These are phyloP conservation scores for Halesus radiatus DNA, from an alignment of 1,140 invertebrate genomes.

Conservation along the genomic window DNA sequence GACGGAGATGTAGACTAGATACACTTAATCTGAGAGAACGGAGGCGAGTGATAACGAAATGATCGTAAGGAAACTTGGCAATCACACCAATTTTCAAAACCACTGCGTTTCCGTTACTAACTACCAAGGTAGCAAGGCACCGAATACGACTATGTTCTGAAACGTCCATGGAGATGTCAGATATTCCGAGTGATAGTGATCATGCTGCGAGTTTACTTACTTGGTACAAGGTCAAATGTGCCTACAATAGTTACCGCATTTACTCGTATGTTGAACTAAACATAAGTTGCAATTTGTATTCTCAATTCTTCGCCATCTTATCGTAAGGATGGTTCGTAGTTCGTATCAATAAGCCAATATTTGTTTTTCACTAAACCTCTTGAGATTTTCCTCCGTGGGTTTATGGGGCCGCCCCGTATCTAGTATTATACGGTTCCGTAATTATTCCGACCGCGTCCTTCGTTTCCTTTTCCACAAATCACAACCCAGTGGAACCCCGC, in stretches of 20 bases:
- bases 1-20: not conserved
- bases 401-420: constrained; percentile 5
- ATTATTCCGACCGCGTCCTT: constrained; percentile 52
- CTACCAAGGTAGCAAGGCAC: no score
- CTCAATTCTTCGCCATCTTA: no score
- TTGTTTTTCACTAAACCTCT: constrained; percentile 2
- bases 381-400: constrained; percentile 37
- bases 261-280: no score
- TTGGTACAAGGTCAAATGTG: no score
- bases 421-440: constrained; percentile 33
- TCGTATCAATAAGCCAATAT: constrained; percentile 23
- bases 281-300: no score
- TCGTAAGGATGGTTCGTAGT: not conserved
- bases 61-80: constrained; percentile 23
- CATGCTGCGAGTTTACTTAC: no score
- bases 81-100: constrained; percentile 18
- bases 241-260: no score
- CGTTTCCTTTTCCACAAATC: constrained; percentile 53
- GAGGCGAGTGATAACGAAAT: not conserved
- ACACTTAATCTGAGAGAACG: constrained; percentile 16
- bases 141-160: no score
- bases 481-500: constrained; percentile 42
- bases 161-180: no score
- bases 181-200: no score
- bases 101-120: constrained; percentile 2